phyloP scores from a whole-genome alignment of 2,888 invertebrate species.

The Catocala sponsa region DNA sequence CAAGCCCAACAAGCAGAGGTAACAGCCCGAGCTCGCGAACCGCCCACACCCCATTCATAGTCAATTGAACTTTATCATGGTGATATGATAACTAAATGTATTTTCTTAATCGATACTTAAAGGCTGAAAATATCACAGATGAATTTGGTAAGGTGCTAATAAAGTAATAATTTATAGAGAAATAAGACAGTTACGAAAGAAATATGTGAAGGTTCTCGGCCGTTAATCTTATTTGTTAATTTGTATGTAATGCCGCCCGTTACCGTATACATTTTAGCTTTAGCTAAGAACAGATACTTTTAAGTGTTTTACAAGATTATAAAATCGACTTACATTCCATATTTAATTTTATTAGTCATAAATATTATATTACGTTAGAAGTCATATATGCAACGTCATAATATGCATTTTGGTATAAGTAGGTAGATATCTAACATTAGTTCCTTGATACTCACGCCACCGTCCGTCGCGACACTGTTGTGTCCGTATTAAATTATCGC shows the following conservation, averaged over 20 bases:
- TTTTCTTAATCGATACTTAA: conserved; percentile 76
- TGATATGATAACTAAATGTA: conserved; percentile 68
- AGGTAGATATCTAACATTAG: conserved; percentile 58
- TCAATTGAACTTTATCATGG: conserved; percentile 82
- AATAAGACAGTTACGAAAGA: conserved; percentile 73
- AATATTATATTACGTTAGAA: conserved; percentile 63
- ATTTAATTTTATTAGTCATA: conserved; percentile 65
- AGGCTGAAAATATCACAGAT: conserved; percentile 86
- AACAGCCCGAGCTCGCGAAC: conserved; percentile 65
- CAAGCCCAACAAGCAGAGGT: conserved; percentile 87
- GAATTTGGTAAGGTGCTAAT: conserved; percentile 87
- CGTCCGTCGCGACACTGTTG: conserved; percentile 2
- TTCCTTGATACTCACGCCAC: conserved; percentile 46
- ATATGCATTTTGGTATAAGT: conserved; percentile 64
- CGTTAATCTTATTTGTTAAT: conserved; percentile 82
- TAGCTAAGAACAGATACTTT: conserved; percentile 76
- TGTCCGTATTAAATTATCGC: conserved; percentile 30
- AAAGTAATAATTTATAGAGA: conserved; percentile 77
- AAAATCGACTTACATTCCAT: conserved; percentile 66
- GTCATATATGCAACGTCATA: conserved; percentile 63
- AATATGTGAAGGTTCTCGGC: conserved; percentile 71
- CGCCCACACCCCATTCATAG: conserved; percentile 63
- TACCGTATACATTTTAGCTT: conserved; percentile 85
- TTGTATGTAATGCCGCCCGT: conserved; percentile 86
- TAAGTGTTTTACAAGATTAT: conserved; percentile 62